Base-by-base conservation (phyloP, 2,888 invertebrate species). In the Ellobium chinense region DNA sequence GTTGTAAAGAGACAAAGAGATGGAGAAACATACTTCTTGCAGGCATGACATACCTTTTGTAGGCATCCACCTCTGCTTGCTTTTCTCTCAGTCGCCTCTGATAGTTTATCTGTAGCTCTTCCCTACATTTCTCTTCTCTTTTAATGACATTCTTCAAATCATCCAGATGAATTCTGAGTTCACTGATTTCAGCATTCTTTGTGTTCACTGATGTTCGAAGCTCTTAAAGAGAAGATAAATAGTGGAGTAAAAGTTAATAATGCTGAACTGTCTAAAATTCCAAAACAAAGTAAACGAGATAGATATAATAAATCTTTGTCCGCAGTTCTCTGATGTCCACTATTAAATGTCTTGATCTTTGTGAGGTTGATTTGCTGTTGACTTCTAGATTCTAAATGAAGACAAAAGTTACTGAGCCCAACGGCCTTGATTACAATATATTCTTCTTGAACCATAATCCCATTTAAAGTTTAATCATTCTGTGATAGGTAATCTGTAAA, bases 51-150 rank as follows among this genome's bases (percentile, higher is more conserved):
- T 62, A 91, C 91, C 85, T 87, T 83, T 88, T 88, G 82, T 88
- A 92, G 7, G 88, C 78, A 62, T 92, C 91, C 56, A 92, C 84
- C 80, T 92, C 91, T 37, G 87, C 83, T 83, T 92, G 91, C 85
- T 91, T 92, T 77, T 92, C 91, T 62, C 89, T 85, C 14, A 92
- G 82, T 31, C 91, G 83, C 21, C 90, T 89, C 83, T 92, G 90
- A 82, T 92, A 92, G 76, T 91, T 91, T 14, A 85, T 81, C 75
- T 91, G 90, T n/a, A 91, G 85, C 66, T 92, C 91, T 63, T 90
- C 90, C 68, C 88, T 83, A 1, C 87, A 84, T 34, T 87, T 86
- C n/a, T 84, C 84, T 78, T 91, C 91, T 76, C 89, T 84, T 56
- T 85, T 85, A 9, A 87, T 70, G 4, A 83, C 75, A n/a, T 85